These are phyloP conservation scores for Caenorhabditis sp. DNA, from an alignment of 2,888 invertebrate species.

Conservation along the genomic window DNA sequence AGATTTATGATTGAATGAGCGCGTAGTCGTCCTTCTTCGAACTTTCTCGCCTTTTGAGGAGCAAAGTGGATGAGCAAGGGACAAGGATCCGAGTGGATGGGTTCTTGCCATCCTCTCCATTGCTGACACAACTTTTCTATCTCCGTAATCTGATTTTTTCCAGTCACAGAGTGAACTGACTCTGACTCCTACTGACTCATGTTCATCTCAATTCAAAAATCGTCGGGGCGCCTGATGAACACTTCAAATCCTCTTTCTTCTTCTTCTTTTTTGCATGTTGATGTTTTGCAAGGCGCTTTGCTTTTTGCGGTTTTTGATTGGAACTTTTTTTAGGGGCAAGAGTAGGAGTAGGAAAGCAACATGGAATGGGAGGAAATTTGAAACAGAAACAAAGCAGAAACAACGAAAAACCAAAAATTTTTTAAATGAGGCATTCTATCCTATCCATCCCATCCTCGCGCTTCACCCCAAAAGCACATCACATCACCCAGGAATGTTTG, in stretches of 20 bases:
- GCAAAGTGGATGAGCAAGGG: slow-evolving; percentile 28
- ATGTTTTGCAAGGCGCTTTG: too few relatives aligned
- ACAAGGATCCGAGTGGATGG: slow-evolving; percentile 23
- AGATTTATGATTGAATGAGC: slow-evolving; percentile 62
- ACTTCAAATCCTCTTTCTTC: slow-evolving; percentile 27
- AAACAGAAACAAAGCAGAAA: background rate
- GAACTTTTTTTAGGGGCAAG: too few relatives aligned
- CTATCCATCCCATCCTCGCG: background rate
- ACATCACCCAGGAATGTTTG: too few relatives aligned
- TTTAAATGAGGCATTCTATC: background rate
- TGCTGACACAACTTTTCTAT: slow-evolving; percentile 13
- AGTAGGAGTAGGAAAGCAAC: too few relatives aligned
- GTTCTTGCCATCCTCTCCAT: slow-evolving; percentile 25
- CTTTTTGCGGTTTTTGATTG: too few relatives aligned
- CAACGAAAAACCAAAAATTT: too few relatives aligned
- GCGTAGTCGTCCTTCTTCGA: slow-evolving; percentile 40
- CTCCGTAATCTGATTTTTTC: slow-evolving; percentile 19
- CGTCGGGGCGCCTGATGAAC: slow-evolving; percentile 36
- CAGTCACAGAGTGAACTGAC: slow-evolving; percentile 42
- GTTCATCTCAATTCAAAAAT: too few relatives aligned
- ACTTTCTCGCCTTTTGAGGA: slow-evolving; percentile 27
- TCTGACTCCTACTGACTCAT: slow-evolving; percentile 35
- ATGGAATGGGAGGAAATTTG: background rate
- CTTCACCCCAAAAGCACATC: too few relatives aligned
- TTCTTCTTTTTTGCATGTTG: slow-evolving; percentile 9